A percentile compares a stretch with the other conserved stretches of the same genome.
Evolutionary conservation across 1,140 invertebrate genomes (phyloP).

Genomic region (Drosophila ambigua): DNA sequence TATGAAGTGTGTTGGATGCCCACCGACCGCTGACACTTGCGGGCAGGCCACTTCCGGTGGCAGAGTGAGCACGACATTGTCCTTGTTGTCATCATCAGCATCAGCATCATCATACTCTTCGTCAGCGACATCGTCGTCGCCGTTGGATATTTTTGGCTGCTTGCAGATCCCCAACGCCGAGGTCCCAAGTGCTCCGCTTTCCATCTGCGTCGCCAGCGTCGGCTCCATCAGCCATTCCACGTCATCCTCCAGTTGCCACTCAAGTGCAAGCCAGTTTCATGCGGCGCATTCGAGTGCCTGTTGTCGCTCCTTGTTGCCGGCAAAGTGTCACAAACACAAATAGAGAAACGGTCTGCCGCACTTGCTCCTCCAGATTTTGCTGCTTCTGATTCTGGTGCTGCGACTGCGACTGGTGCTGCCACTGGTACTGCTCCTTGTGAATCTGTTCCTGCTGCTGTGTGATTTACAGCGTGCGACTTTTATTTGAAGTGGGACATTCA

Average conservation of each 20-base stretch:
- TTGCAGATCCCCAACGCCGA: neutral
- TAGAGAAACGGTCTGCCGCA: slow-evolving; percentile 57
- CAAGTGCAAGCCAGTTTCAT: slow-evolving; percentile 75
- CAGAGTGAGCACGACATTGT: slow-evolving; percentile 31
- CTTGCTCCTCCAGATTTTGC: slow-evolving; percentile 34
- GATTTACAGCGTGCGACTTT: slow-evolving; percentile 81
- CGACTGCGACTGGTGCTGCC: neutral
- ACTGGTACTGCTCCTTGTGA: neutral
- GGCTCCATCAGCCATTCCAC: slow-evolving; percentile 13
- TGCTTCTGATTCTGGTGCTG: neutral
- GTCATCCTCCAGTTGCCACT: slow-evolving; percentile 58
- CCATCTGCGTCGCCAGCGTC: slow-evolving; percentile 7
- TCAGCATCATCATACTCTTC: slow-evolving; percentile 53
- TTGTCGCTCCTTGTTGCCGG: slow-evolving; percentile 62
- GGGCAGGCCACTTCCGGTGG: slow-evolving; percentile 79
- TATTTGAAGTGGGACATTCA: slow-evolving; percentile 82
- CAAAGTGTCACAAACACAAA: slow-evolving; percentile 76
- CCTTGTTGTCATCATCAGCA: slow-evolving; percentile 44
- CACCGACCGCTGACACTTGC: slow-evolving; percentile 70
- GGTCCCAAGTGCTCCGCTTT: neutral
- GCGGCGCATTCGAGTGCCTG: slow-evolving; percentile 71
- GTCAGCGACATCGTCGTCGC: slow-evolving; percentile 55
- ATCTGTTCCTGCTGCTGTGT: slow-evolving; percentile 55
- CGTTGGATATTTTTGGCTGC: slow-evolving; percentile 70
- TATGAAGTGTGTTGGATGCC: slow-evolving; percentile 76